These are phyloP conservation scores for Drosophila cyrtoloma DNA, from an alignment of 2,888 invertebrate genomes.

Conservation along the genomic window DNA sequence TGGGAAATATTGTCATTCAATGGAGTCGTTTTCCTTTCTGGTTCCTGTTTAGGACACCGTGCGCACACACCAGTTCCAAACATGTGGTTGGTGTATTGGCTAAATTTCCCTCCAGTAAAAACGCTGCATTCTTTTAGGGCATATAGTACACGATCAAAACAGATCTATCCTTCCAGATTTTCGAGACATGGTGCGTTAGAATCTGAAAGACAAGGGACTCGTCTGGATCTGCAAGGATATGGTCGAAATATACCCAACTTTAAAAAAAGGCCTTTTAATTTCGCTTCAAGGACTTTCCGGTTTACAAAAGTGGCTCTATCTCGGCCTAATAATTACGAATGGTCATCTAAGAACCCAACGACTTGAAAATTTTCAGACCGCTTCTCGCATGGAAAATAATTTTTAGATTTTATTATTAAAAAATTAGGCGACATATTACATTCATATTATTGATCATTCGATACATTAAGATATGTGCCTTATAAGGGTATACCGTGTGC, in stretches of 20 bases:
- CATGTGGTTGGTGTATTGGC: not conserved
- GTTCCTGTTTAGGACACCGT: not conserved
- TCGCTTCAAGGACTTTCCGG: too few species aligned
- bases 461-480: slow-evolving; percentile 42
- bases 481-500: slow-evolving; percentile 48
- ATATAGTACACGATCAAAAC: not conserved
- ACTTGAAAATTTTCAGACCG: not conserved
- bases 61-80: not conserved
- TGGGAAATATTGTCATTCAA: not conserved
- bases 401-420: slow-evolving; percentile 54
- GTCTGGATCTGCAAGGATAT: too few species aligned
- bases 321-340: not conserved
- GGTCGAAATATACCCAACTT: too few species aligned
- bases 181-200: too few species aligned
- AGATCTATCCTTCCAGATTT: not conserved
- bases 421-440: slow-evolving; percentile 54
- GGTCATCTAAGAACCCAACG: not conserved
- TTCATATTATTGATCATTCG: slow-evolving; percentile 43
- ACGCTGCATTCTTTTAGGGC: not conserved
- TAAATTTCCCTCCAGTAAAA: not conserved
- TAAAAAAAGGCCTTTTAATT: too few species aligned
- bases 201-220: too few species aligned
- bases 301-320: not conserved
- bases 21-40: not conserved
- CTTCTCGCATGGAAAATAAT: slow-evolving; percentile 2